A percentile compares a stretch with the other conserved stretches of the same genome.
Evolutionary conservation across 2,797 vertebrate species (phyloP).

Genomic region (Melanotaenia trifasciata): DNA sequence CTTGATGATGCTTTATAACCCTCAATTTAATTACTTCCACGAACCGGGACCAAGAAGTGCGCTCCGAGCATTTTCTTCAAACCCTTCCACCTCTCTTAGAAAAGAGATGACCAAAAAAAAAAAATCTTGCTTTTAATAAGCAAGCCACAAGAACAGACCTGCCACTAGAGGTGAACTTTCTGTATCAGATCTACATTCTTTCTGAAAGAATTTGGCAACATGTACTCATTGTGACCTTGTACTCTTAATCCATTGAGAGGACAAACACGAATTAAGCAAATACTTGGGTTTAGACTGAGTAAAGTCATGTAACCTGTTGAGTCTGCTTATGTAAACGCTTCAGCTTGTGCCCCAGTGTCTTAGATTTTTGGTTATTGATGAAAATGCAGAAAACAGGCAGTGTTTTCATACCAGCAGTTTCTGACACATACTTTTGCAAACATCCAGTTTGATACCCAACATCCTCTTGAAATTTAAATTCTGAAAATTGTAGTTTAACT

Average conservation of each 20-base stretch:
- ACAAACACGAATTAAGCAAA: background rate
- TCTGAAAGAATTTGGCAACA: conserved; percentile 16
- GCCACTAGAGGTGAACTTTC: background rate
- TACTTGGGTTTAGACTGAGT: background rate
- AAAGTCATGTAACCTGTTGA: conserved; percentile 1
- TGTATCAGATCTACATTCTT: conserved; percentile 11
- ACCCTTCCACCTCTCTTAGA: background rate
- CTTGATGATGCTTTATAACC: background rate
- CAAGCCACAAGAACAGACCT: background rate
- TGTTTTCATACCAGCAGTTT: background rate
- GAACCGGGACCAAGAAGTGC: background rate
- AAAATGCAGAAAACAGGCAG: conserved; percentile 14
- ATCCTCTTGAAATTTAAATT: background rate
- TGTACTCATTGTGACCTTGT: background rate
- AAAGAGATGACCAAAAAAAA: background rate
- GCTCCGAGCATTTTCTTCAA: background rate
- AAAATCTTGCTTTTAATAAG: background rate
- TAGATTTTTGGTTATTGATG: conserved; percentile 10
- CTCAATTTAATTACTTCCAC: background rate
- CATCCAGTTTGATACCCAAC: background rate
- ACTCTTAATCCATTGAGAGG: background rate
- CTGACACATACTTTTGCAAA: conserved; percentile 18
- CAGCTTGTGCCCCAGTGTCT: conserved; percentile 9
- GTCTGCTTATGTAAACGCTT: conserved; percentile 3
- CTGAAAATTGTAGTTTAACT: background rate